These are phyloP conservation scores for Synchiropus splendidus DNA, from an alignment of 2,113 vertebrate species.

Conservation along the genomic window DNA sequence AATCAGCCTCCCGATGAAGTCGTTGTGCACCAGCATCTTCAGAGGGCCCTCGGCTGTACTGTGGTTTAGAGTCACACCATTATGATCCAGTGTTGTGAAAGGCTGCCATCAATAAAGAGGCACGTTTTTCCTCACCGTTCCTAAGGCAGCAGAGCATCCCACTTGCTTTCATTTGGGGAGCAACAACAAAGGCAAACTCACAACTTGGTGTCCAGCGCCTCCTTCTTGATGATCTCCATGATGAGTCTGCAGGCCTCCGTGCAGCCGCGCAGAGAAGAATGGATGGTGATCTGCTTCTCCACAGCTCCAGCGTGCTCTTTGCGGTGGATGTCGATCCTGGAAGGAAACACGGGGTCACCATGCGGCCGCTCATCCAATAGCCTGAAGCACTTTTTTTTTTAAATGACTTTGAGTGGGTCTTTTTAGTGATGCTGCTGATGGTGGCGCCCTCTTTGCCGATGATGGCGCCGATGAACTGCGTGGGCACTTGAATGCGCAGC, in stretches of 20 bases:
- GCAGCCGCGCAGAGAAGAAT: conserved; percentile 92
- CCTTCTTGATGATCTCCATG: conserved; percentile 99
- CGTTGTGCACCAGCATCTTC: conserved; percentile 97
- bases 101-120: no score
- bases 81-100: no score
- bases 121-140: no score
- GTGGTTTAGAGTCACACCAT: no score
- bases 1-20: conserved; percentile 94
- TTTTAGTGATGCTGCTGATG: conserved; percentile 95
- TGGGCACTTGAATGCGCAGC: conserved; percentile 88
- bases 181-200: no score
- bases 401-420: conserved; percentile 92
- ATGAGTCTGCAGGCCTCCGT: conserved; percentile 89
- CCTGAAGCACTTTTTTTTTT: conserved; percentile 6
- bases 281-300: conserved; percentile 95
- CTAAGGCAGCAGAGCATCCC: no score
- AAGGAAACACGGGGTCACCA: background rate
- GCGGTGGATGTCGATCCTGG: conserved; percentile 94
- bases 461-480: conserved; percentile 94
- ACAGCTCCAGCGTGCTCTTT: conserved; percentile 96
- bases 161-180: no score
- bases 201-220: conserved; percentile 96
- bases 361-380: no score
- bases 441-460: conserved; percentile 97
- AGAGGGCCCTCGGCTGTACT: conserved; percentile 96